Conservation (phyloP, 2,888 invertebrate species). For the Platycheirus albimanus region DNA sequence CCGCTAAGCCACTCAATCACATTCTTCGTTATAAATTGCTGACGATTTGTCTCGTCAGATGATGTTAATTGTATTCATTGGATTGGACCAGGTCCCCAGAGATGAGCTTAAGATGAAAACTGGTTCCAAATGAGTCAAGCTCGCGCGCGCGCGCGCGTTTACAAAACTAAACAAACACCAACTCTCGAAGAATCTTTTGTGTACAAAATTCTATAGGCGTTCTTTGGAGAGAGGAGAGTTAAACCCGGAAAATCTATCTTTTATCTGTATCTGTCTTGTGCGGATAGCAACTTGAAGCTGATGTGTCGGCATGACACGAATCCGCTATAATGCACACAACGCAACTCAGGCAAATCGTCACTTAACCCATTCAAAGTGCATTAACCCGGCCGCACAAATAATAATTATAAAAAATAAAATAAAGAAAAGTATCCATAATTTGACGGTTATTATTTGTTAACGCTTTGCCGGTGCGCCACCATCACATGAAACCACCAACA, state of each 20-base stretch:
- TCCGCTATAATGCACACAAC: constrained; percentile 8
- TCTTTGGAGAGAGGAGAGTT: background rate
- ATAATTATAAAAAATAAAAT: constrained; percentile 55
- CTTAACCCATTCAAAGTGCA: constrained; percentile 68
- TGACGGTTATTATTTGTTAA: constrained; percentile 53
- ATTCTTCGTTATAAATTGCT: constrained; percentile 62
- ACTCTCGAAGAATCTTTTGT: constrained; percentile 16
- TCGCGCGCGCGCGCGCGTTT: background rate
- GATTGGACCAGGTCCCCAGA: constrained; percentile 13
- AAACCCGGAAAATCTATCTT: constrained; percentile 45
- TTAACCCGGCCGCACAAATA: constrained; percentile 62
- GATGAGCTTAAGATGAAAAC: constrained; percentile 42
- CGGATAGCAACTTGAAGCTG: constrained; percentile 28
- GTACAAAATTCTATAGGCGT: constrained; percentile 17
- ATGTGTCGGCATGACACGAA: constrained; percentile 19
- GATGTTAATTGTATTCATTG: constrained; percentile 62
- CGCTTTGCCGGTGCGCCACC: constrained; percentile 41
- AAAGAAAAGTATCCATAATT: constrained; percentile 37
- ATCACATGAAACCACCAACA: no score
- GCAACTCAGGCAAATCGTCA: constrained; percentile 51
- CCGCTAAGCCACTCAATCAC: constrained; percentile 30
- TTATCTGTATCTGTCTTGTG: constrained; percentile 27
- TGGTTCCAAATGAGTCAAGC: constrained; percentile 41
- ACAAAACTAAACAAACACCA: constrained; percentile 30
- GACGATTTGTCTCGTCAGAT: constrained; percentile 68